A percentile compares a stretch with the other conserved stretches of the same genome.
phyloP scores from a whole-genome alignment of 2,113 vertebrate species.

The Hucho hucho region DNA sequence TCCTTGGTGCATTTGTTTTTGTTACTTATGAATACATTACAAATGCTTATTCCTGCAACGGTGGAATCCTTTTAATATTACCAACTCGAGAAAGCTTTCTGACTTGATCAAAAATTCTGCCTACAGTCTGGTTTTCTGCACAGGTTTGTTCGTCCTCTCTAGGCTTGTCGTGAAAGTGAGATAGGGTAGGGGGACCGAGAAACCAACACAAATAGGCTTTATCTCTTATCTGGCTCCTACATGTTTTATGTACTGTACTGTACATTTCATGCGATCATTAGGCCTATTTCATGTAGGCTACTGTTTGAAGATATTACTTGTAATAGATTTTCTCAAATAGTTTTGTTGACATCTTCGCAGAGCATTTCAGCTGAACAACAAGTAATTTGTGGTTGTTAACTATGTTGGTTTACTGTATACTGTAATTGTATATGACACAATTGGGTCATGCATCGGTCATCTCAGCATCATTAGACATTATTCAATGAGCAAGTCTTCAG shows the following conservation, averaged over 20 bases:
- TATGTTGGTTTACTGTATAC: too few species aligned
- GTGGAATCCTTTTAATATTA: constrained; percentile 60
- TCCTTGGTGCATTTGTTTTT: constrained; percentile 5
- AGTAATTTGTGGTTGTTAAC: too few species aligned
- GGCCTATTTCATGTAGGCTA: background rate
- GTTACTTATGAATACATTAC: constrained; percentile 65
- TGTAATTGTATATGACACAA: too few species aligned
- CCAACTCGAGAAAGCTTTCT: constrained; percentile 40
- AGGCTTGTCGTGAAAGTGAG: constrained; percentile 23
- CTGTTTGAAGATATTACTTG: background rate
- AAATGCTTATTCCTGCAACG: constrained; percentile 43
- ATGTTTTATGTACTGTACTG: constrained; percentile 42
- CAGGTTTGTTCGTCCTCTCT: constrained; percentile 7
- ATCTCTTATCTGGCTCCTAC: constrained; percentile 40
- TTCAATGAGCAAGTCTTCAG: background rate
- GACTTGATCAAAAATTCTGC: constrained; percentile 62
- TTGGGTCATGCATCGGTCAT: too few species aligned
- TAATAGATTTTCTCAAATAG: background rate
- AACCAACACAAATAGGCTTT: constrained; percentile 13
- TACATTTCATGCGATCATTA: constrained; percentile 21
- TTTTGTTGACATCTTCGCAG: too few species aligned
- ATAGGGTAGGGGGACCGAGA: background rate
- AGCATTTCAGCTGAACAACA: background rate
- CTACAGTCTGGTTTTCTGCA: constrained; percentile 48
- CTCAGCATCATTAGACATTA: background rate